Base-by-base conservation (phyloP, 2,888 invertebrate genomes). In the Andrena dorsata region DNA sequence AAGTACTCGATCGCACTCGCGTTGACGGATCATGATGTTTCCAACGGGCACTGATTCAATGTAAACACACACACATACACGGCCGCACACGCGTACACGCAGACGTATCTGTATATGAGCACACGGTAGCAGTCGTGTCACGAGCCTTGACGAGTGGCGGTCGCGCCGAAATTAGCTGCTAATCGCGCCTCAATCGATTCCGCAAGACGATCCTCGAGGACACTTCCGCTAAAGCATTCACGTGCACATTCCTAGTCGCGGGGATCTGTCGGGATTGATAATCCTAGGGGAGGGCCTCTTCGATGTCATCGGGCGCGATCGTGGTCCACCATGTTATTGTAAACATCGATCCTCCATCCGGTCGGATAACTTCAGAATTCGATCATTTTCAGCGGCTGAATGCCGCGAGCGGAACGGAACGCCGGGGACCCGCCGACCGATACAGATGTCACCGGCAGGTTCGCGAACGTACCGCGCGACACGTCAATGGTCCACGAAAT, bases 1-100 rank as follows among this genome's bases (percentile, higher is more conserved):
- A 84, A 86, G 85, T 84, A 86, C 88, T 89, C 85, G 86, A 86
- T 88, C 84, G 88, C 85, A 88, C 88, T 88, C 84, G 64, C 86
- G 80, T 81, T 84, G 84, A 83, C 80, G 83, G 88, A 89, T 88
- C 88, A 88, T 86, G 83, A 82, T 87, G 87, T 81, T 85, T 82
- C 83, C 81, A 74, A 86, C 84, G 23, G 68, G 81, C 87, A 88
- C 87, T 87, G 86, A 88, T 86, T 86, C 83, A 71, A 88, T 71
- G 71, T 82, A 88, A 83, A 86, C 87, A 83, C 79, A 86, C 84
- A 88, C 84, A 86, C 13, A 68, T 61, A 74, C 73, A 78, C 82
- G 60, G 65, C 35, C 63, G 47, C 53, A 68, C 78, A 70, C 69
- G 47, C 32, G 56, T 26, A 69, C 58, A 47, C 35, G 32, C 65